These are phyloP conservation scores for Cebidichthys violaceus DNA, from an alignment of 2,113 vertebrate genomes.

Conservation along the genomic window DNA sequence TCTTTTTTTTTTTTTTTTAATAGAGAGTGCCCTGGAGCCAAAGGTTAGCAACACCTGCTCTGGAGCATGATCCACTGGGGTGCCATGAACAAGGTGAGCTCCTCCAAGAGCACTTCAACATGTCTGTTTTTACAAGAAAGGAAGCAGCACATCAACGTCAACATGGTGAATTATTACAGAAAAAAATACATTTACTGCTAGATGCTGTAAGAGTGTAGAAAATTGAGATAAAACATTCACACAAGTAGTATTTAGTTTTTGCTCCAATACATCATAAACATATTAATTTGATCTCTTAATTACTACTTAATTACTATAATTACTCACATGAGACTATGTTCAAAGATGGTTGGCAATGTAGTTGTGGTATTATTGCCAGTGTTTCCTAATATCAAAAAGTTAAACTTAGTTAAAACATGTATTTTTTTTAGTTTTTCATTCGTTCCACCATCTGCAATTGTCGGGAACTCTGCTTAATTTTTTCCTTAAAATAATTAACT, in stretches of 20 bases:
- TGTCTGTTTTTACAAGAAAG: background rate
- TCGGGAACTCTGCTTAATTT: background rate
- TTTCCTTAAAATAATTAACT: background rate
- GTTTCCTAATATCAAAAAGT: background rate
- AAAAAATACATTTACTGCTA: background rate
- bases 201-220: background rate
- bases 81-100: background rate
- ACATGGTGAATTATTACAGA: background rate
- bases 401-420: background rate
- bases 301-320: background rate
- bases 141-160: background rate
- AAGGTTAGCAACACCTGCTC: slow-evolving; percentile 26
- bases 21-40: slow-evolving; percentile 7
- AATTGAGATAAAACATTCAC: background rate
- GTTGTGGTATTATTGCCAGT: background rate
- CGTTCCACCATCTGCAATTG: background rate
- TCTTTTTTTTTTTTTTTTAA: background rate
- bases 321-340: background rate
- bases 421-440: background rate
- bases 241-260: background rate
- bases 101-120: background rate
- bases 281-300: background rate
- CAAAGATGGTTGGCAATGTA: background rate
- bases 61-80: background rate
- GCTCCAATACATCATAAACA: background rate